Conservation (phyloP, 2,113 vertebrate species). For the Platichthys stellatus region DNA sequence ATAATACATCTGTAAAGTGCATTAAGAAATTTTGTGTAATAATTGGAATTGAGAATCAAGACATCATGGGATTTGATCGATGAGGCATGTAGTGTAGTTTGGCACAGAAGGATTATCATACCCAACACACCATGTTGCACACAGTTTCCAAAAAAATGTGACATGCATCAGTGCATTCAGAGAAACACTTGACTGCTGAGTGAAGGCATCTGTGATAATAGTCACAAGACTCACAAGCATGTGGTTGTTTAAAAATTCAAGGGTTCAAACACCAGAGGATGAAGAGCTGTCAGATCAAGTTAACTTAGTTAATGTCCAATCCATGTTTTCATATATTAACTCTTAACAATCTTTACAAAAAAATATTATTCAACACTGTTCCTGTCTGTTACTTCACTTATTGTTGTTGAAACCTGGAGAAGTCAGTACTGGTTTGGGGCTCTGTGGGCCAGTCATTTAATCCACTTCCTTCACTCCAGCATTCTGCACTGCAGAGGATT, state of each 20-base stretch:
- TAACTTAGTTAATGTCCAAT: not conserved
- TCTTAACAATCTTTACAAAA: not conserved
- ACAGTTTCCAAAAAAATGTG: slow-evolving; percentile 39
- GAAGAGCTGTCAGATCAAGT: slow-evolving; percentile 12
- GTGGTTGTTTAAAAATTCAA: slow-evolving; percentile 39
- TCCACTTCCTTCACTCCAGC: slow-evolving; percentile 8
- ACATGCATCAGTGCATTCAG: slow-evolving; percentile 34
- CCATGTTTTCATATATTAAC: not conserved
- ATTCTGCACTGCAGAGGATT: slow-evolving; percentile 21
- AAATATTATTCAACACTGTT: not conserved
- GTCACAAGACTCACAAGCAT: slow-evolving; percentile 38
- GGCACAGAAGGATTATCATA: slow-evolving; percentile 14
- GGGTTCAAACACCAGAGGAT: slow-evolving; percentile 17
- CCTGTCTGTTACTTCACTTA: not conserved
- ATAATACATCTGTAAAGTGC: not conserved
- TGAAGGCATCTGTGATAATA: slow-evolving; percentile 22
- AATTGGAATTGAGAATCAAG: not conserved
- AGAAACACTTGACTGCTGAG: slow-evolving; percentile 25
- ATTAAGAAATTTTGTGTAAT: not conserved
- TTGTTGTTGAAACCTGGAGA: not conserved
- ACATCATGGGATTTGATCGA: not conserved
- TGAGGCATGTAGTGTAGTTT: not conserved
- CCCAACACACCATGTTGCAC: not conserved
- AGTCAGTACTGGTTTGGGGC: not conserved
- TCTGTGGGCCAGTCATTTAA: not conserved